A percentile compares a stretch with the other conserved stretches of the same genome.
Conservation (phyloP, 2,888 invertebrate species). For the Epirrhoe alternata region DNA sequence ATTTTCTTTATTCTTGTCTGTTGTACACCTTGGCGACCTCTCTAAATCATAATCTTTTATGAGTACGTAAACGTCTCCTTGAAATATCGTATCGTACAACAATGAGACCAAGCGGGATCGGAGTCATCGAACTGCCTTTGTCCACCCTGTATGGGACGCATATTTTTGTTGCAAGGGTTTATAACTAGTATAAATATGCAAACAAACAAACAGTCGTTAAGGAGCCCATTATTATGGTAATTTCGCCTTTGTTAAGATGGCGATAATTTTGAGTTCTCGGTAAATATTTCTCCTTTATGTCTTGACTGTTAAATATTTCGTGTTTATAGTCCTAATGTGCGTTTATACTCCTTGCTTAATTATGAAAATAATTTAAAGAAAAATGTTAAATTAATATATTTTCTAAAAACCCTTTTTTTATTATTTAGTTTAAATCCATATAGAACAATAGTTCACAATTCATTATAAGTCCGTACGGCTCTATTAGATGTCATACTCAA, state of each 20-base stretch:
- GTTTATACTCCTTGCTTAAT: not conserved
- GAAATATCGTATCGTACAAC: conserved; percentile 28
- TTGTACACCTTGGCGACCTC: conserved; percentile 3
- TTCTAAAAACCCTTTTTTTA: too few relatives aligned
- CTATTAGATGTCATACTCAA: too few relatives aligned
- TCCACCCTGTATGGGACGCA: conserved; percentile 72
- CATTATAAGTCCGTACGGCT: too few relatives aligned
- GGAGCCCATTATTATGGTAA: conserved; percentile 37
- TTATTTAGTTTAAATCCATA: too few relatives aligned
- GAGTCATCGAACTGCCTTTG: conserved; percentile 80
- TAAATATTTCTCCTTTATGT: conserved; percentile 15
- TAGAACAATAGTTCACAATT: too few relatives aligned
- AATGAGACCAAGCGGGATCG: conserved; percentile 56
- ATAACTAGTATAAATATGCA: conserved; percentile 18
- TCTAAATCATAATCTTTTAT: conserved; percentile 19
- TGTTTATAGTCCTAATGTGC: not conserved
- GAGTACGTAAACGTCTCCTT: conserved; percentile 23
- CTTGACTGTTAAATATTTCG: conserved; percentile 1
- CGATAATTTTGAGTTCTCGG: conserved; percentile 36
- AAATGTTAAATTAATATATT: too few relatives aligned
- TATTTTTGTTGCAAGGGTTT: conserved; percentile 62
- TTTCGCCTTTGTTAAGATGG: conserved; percentile 28
- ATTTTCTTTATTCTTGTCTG: not conserved
- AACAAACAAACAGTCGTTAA: conserved; percentile 31
- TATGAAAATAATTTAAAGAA: not conserved